Evolutionary conservation across 1,140 invertebrate species (phyloP), one percentile per base, ranked within the genome.

Genomic region (Diploscapter pachys): DNA sequence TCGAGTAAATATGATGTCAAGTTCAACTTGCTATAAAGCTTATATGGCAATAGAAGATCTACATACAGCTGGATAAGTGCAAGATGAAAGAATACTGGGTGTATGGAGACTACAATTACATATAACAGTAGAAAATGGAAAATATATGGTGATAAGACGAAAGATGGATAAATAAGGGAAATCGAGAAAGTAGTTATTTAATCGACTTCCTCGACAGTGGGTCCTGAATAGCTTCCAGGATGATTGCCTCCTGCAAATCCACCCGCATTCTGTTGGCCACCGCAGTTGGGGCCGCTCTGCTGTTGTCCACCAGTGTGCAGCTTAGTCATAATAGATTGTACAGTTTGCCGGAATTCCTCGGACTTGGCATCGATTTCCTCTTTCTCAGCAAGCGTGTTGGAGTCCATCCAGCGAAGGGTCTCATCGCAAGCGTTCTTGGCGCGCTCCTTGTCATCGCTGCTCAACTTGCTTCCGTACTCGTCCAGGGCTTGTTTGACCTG

Each of bases 311-410:
- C 66, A 49, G n/a, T 53, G 74, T 86, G 84, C 52, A 86, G 65
- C 65, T 86, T 86, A 56, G 80, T 77, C 80, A 86, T 93, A 59
- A 92, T 88, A 0, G 91, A 91, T 53, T 89, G 87, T 76, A 91
- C 92, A 4, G 90, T 81, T 56, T 82, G 86, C 72, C 87, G 83
- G 8, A 89, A 50, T 71, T 89, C 88, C 72, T 87, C 80, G 48
- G 85, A 53, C 73, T 86, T 84, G 56, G 85, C 76, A 51, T 88
- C 80, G 59, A 81, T 86, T 75, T 88, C 88, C 31, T 87, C 87
- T 68, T 85, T 88, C 62, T 88, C 88, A 11, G 88, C 88, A 6
- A 89, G 78, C 3, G 82, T 85, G 81, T 90, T 90, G 59, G 81
- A 86, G 74, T 90, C 89, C 63, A 90, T 76, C 89, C 89, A 90